A percentile compares a stretch with the other conserved stretches of the same genome.
Evolutionary conservation across 2,113 vertebrate genomes (phyloP).

Genomic region (Oreocharis arfaki): DNA sequence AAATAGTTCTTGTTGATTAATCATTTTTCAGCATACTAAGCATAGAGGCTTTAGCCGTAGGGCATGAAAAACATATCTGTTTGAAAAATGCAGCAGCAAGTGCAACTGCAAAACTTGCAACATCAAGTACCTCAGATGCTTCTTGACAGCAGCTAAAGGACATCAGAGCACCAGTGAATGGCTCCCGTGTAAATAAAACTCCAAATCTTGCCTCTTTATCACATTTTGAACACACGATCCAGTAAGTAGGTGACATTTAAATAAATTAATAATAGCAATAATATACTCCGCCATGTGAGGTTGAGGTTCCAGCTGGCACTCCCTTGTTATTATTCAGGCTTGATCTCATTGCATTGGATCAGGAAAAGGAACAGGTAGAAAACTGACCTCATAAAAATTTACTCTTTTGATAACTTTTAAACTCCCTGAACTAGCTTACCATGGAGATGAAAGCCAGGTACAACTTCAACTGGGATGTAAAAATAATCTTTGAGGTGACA

Average conservation of each 20-base stretch:
- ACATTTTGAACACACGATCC: not conserved
- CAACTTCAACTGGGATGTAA: not conserved
- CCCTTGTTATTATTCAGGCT: not conserved
- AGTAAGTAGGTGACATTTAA: not conserved
- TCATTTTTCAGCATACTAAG: not conserved
- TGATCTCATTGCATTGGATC: not conserved
- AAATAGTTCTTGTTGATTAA: not conserved
- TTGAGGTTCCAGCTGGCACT: not conserved
- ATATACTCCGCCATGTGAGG: rapidly evolving
- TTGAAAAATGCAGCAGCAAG: not conserved
- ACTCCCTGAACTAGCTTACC: not conserved
- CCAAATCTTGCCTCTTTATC: not conserved
- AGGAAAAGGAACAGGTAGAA: not conserved
- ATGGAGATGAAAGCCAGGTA: not conserved
- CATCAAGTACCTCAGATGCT: not conserved
- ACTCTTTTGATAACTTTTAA: not conserved
- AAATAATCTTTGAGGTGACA: not conserved
- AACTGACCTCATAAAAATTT: not conserved
- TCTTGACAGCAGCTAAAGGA: not conserved
- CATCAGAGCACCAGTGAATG: not conserved
- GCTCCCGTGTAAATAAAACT: not conserved
- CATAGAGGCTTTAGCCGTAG: not conserved
- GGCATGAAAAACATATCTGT: not conserved
- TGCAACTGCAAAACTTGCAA: not conserved
- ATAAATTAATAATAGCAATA: not conserved